Conservation (phyloP, 2,888 invertebrate genomes). For the Oxyteleia sp. region DNA sequence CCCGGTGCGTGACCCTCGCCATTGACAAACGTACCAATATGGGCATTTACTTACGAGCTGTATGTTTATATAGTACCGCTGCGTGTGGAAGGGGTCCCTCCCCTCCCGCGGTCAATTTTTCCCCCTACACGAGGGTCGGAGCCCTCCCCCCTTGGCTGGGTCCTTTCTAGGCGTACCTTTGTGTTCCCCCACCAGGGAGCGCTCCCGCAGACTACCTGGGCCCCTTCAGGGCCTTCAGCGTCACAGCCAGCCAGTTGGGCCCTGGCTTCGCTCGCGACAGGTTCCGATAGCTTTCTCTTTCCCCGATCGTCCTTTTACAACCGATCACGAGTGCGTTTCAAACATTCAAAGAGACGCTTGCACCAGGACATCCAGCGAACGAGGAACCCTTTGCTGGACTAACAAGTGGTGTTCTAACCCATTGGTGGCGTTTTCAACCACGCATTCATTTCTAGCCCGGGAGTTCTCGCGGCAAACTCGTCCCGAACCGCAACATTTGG, state of each 20-base stretch:
- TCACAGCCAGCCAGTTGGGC: constrained; percentile 85
- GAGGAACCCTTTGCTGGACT: too few species aligned
- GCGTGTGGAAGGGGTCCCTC: constrained; percentile 75
- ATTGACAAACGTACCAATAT: constrained; percentile 88
- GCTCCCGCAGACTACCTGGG: too few species aligned
- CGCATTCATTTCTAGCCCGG: too few species aligned
- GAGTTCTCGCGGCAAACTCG: too few species aligned
- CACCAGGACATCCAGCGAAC: too few species aligned
- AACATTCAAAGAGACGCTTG: not conserved
- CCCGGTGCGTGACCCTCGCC: constrained; percentile 85
- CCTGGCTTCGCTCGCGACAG: constrained; percentile 86
- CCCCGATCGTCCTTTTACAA: constrained; percentile 3
- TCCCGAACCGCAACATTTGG: too few species aligned
- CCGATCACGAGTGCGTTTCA: not conserved
- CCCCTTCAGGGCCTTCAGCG: constrained; percentile 83
- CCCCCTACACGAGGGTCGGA: constrained; percentile 79
- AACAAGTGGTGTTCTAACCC: too few species aligned
- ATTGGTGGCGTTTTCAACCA: too few species aligned
- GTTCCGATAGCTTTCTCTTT: constrained; percentile 74
- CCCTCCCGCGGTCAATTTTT: constrained; percentile 69
- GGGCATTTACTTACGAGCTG: constrained; percentile 87
- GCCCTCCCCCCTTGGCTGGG: constrained; percentile 84
- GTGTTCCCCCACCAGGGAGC: constrained; percentile 83
- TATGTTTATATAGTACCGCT: constrained; percentile 86
- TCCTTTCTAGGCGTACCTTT: constrained; percentile 87